Conservation (phyloP, 2,113 vertebrate genomes). For the Pollimyrus isidori region DNA sequence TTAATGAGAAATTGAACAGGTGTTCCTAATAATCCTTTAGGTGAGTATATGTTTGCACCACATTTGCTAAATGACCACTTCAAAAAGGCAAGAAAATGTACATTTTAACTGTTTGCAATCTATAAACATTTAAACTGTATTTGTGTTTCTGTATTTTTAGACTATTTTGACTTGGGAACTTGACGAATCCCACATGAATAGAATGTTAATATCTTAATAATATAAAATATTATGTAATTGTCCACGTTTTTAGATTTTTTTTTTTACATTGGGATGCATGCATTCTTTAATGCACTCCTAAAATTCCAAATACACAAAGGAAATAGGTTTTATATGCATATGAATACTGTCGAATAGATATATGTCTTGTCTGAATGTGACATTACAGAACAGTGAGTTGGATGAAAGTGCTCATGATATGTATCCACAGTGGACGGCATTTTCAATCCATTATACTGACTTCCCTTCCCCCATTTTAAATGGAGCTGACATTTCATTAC, state of each 20-base stretch:
- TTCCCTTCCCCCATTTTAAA: neutral
- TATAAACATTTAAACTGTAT: neutral
- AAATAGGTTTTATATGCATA: neutral
- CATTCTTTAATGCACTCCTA: neutral
- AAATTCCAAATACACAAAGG: neutral
- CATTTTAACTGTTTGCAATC: neutral
- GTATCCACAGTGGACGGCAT: neutral
- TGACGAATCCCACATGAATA: neutral
- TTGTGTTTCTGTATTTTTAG: neutral
- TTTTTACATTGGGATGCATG: neutral
- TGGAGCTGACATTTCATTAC: neutral
- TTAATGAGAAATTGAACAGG: too few relatives aligned
- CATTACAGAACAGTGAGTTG: neutral
- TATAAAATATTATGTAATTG: neutral
- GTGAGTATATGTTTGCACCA: neutral
- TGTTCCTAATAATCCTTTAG: too few relatives aligned
- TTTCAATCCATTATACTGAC: neutral
- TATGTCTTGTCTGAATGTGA: neutral
- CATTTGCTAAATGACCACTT: neutral
- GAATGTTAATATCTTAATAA: neutral
- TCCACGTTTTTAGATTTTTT: neutral
- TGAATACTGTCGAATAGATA: neutral
- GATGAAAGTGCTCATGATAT: neutral
- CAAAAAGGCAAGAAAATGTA: neutral
- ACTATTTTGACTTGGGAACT: neutral